A percentile compares a stretch with the other conserved stretches of the same genome.
Conservation (phyloP, 2,888 invertebrate species). For the Anticlea derivata region DNA sequence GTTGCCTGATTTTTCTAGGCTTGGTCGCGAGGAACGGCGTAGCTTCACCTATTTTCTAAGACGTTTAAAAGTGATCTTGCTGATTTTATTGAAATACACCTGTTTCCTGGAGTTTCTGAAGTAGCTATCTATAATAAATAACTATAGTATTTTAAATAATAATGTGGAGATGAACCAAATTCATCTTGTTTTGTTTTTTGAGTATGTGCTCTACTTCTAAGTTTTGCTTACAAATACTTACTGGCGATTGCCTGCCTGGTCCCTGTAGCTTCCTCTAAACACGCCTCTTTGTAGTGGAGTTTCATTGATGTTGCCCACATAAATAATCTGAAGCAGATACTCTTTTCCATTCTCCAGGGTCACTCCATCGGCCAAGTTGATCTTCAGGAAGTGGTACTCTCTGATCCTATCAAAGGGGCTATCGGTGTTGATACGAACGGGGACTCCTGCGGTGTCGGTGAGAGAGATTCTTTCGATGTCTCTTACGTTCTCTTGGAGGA, state of each 20-base stretch:
- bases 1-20: too few relatives aligned
- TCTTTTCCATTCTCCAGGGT: slow-evolving; percentile 47
- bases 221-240: slow-evolving; percentile 42
- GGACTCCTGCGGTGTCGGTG: slow-evolving; percentile 37
- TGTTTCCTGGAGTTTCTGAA: too few relatives aligned
- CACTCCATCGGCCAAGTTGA: slow-evolving; percentile 56
- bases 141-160: too few relatives aligned
- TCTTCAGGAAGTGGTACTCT: slow-evolving; percentile 60
- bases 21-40: too few relatives aligned
- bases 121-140: too few relatives aligned
- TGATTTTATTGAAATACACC: too few relatives aligned
- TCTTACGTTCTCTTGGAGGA: slow-evolving; percentile 70
- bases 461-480: slow-evolving; percentile 50
- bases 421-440: slow-evolving; percentile 40
- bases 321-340: slow-evolving; percentile 55
- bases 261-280: slow-evolving; percentile 69
- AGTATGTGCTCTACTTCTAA: not conserved
- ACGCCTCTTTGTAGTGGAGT: slow-evolving; percentile 73
- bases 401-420: slow-evolving; percentile 54
- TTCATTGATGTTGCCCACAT: slow-evolving; percentile 74
- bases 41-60: too few relatives aligned
- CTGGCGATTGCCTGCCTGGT: slow-evolving; percentile 54
- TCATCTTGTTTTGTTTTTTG: too few relatives aligned
- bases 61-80: too few relatives aligned
- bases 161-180: too few relatives aligned